Conservation (phyloP, 2,797 vertebrate genomes). For the Acanthis flammea region DNA sequence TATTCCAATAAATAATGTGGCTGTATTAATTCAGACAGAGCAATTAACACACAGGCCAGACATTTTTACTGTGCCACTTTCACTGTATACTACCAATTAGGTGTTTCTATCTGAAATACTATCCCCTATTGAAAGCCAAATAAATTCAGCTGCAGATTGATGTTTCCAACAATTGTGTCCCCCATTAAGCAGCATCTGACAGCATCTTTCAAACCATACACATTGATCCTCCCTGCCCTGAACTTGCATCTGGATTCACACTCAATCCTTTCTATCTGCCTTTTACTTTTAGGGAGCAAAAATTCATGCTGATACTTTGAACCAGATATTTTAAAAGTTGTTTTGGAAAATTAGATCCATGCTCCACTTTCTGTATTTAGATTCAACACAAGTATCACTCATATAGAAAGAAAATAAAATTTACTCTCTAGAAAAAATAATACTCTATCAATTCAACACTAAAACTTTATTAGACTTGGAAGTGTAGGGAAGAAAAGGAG, state of each 20-base stretch:
- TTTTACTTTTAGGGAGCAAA: neutral
- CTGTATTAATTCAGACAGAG: slow-evolving; percentile 71
- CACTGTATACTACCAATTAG: slow-evolving; percentile 51
- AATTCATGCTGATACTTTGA: neutral
- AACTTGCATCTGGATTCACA: neutral
- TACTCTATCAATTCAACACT: neutral
- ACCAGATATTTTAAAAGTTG: neutral
- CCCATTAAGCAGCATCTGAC: slow-evolving; percentile 19
- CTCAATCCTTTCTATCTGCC: neutral
- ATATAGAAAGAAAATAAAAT: neutral
- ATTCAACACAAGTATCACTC: neutral
- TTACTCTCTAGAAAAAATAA: neutral
- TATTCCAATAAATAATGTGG: slow-evolving; percentile 69
- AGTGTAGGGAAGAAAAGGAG: neutral
- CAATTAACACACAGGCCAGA: slow-evolving; percentile 73
- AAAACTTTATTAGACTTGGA: neutral
- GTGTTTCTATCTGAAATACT: slow-evolving; percentile 55
- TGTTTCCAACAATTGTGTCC: slow-evolving; percentile 29
- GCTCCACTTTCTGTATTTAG: neutral
- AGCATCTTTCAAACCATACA: slow-evolving; percentile 4
- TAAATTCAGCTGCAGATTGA: slow-evolving; percentile 51
- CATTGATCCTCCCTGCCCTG: neutral
- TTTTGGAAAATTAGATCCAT: neutral
- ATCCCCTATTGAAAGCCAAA: slow-evolving; percentile 37
- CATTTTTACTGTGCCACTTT: slow-evolving; percentile 57